phyloP scores from a whole-genome alignment of 2,797 vertebrate species.

The Typhlichthys subterraneus region DNA sequence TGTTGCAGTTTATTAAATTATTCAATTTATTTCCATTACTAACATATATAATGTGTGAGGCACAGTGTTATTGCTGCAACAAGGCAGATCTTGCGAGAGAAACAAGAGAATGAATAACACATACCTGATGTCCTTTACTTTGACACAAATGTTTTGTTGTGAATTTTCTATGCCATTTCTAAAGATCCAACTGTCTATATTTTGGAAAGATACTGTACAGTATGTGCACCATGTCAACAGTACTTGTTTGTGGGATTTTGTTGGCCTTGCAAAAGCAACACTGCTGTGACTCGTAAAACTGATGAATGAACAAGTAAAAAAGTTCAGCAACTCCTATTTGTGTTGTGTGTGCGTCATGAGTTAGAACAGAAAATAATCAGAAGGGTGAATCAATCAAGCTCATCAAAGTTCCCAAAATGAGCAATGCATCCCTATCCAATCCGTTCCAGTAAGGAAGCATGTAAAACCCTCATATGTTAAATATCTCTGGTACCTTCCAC shows the following conservation, averaged over 20 bases:
- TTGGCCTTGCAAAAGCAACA: constrained; percentile 11
- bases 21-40: constrained; percentile 5
- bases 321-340: constrained; percentile 13
- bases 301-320: constrained; percentile 37
- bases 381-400: constrained; percentile 43
- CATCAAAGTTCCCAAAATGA: constrained; percentile 31
- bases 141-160: background rate
- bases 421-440: constrained; percentile 31
- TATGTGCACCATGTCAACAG: background rate
- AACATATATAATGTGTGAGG: constrained; percentile 26
- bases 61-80: constrained; percentile 11
- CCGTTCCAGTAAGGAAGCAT: constrained; percentile 28
- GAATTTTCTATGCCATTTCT: background rate
- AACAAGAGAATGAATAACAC: background rate
- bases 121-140: background rate
- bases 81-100: background rate
- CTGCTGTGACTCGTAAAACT: background rate
- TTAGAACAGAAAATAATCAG: constrained; percentile 33
- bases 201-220: constrained; percentile 1
- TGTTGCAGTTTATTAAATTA: background rate
- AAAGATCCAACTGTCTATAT: constrained; percentile 2
- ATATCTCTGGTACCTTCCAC: constrained; percentile 28
- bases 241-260: constrained; percentile 3
- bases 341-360: constrained; percentile 20
- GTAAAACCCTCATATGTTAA: constrained; percentile 35